These are phyloP conservation scores for Amiota communis DNA, from an alignment of 2,888 invertebrate species.

Conservation along the genomic window DNA sequence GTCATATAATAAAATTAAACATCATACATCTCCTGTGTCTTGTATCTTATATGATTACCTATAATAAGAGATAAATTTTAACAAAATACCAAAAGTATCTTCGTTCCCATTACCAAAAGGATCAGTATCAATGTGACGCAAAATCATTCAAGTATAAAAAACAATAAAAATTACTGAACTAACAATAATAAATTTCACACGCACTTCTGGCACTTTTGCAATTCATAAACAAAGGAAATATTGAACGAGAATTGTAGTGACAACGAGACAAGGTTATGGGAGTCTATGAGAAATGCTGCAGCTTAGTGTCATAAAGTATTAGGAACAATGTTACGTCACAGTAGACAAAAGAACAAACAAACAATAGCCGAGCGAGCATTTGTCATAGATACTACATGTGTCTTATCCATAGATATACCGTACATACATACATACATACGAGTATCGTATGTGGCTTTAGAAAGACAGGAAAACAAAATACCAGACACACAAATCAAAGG, in stretches of 20 bases:
- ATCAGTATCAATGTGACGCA: conserved; percentile 5
- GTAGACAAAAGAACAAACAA: conserved; percentile 35
- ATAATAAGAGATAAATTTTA: too few species aligned
- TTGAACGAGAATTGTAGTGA: conserved; percentile 41
- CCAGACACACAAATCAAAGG: neutral
- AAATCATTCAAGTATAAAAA: conserved; percentile 47
- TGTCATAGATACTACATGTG: conserved; percentile 49
- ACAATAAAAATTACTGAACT: conserved; percentile 48
- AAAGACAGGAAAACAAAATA: conserved; percentile 1
- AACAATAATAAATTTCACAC: conserved; percentile 54
- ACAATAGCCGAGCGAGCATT: conserved; percentile 38
- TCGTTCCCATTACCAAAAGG: too few species aligned
- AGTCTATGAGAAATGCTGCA: neutral
- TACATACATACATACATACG: neutral
- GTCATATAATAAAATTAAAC: too few species aligned
- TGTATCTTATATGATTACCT: too few species aligned
- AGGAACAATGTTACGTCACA: conserved; percentile 23
- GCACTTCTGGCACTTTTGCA: conserved; percentile 43
- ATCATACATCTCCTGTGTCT: too few species aligned
- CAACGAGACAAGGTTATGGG: conserved; percentile 43
- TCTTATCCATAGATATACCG: neutral
- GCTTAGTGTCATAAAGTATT: conserved; percentile 9
- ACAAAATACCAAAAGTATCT: too few species aligned
- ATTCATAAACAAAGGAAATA: conserved; percentile 1
- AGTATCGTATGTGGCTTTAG: conserved; percentile 9